Base-by-base conservation (phyloP, 92 coral and sea anemone genomes). In the Heliopora coerulea region DNA sequence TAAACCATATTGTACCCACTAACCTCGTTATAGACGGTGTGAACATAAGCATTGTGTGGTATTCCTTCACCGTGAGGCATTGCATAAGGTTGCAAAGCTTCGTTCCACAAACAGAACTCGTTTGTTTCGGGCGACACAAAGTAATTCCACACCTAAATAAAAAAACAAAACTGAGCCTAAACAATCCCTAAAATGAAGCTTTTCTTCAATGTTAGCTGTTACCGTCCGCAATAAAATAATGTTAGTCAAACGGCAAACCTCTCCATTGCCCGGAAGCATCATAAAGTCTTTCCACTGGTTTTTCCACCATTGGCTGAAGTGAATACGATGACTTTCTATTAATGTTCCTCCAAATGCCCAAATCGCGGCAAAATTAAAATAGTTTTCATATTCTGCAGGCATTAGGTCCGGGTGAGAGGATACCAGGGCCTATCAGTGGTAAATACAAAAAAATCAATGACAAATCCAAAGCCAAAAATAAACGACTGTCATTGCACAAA, bases 31-130 rank as follows among this genome's bases (percentile, higher is more conserved):
- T 88, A 85, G 46, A 90, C 83, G 11, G 98, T 93, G 82, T 90
- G 98, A 23, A 93, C 98, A 57, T 90, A 93, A 8, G 98, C 92
- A 74, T 90, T 92, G 67, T 90, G 91, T 19, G 98, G 98, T 39
- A 93, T 93, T 31, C 98, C 98, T 59, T 90, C 98, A 19, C 96
- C 98, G 14, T 88, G 96, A n/a, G 98, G 91, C 89, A 90, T 96
- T 3, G 96, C 88, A 80, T 93, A 90, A 0, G 98, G 96, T 15
- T 91, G 98, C 14, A 93, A 83, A 42, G 91, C 88, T 21, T 90
- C 98, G 50, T 79, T 85, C 98, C 98, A 93, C 81, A 79, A 90
- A 30, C 86, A 54, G 34, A 93, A 93, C 83, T 93, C 96, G 86
- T 93, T 91, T 12, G 98, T 93, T 76, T 93, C 98, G 21, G 98